These are phyloP conservation scores for Volucella zonaria DNA, from an alignment of 2,888 invertebrate genomes.

Conservation along the genomic window DNA sequence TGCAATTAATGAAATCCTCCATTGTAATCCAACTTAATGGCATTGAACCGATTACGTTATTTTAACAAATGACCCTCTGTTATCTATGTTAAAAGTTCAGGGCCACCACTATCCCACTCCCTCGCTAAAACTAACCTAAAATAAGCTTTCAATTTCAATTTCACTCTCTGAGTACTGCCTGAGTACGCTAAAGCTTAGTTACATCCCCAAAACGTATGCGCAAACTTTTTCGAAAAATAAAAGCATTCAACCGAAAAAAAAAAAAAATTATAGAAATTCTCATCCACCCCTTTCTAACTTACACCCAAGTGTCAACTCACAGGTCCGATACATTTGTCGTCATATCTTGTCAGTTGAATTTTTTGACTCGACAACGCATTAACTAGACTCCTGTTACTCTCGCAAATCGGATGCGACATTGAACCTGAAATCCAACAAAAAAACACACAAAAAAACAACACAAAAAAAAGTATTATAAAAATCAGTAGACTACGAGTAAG, in stretches of 20 bases:
- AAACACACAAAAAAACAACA: slow-evolving; percentile 8
- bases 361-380: slow-evolving; percentile 55
- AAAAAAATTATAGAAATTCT: not conserved
- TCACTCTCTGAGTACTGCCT: slow-evolving; percentile 24
- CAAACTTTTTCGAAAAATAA: slow-evolving; percentile 23
- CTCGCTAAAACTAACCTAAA: not conserved
- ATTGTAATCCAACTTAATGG: slow-evolving; percentile 18
- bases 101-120: slow-evolving; percentile 35
- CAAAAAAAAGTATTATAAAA: not conserved
- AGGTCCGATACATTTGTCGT: slow-evolving; percentile 35
- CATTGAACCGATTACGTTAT: slow-evolving; percentile 53
- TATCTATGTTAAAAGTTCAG: slow-evolving; percentile 70
- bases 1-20: too few species aligned
- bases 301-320: slow-evolving; percentile 52
- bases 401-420: slow-evolving; percentile 54
- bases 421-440: slow-evolving; percentile 55
- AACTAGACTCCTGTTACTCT: slow-evolving; percentile 21
- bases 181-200: slow-evolving; percentile 33
- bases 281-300: slow-evolving; percentile 33
- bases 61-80: slow-evolving; percentile 43
- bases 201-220: slow-evolving; percentile 54
- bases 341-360: slow-evolving; percentile 58
- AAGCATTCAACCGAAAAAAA: not conserved
- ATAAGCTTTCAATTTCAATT: slow-evolving; percentile 38
- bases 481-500: not conserved